Percentiles rank a stretch among this genome's conserved stretches.
These are phyloP conservation scores for Ivindomyrus marchei DNA, from an alignment of 2,113 vertebrate species.

Conservation along the genomic window DNA sequence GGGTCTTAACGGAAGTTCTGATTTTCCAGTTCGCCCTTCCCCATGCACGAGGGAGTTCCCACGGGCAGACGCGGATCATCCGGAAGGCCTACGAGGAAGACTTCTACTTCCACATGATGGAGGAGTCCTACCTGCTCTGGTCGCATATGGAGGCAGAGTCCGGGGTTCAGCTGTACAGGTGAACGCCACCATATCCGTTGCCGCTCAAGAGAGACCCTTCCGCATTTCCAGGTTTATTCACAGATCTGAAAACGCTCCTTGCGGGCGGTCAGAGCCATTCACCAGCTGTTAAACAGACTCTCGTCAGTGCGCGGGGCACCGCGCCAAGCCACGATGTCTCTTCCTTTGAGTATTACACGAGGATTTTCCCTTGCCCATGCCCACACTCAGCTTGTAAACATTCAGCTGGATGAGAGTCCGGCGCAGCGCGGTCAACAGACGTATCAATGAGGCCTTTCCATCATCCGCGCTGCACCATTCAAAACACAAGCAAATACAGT, in stretches of 20 bases:
- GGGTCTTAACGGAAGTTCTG: neutral
- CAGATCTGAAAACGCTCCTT: neutral
- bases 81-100: constrained; percentile 67
- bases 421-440: neutral
- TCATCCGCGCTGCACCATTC: neutral
- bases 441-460: neutral
- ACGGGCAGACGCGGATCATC: constrained; percentile 83
- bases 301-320: neutral
- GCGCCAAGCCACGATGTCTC: neutral
- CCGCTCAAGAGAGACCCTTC: neutral
- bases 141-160: constrained; percentile 68
- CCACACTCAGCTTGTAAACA: neutral
- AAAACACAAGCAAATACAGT: neutral
- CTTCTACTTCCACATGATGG: constrained; percentile 74
- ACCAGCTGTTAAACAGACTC: neutral
- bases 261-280: neutral
- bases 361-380: neutral
- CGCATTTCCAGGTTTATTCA: neutral
- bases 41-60: constrained; percentile 84
- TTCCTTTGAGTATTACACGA: neutral
- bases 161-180: constrained; percentile 70
- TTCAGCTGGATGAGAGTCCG: neutral
- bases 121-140: constrained; percentile 73
- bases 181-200: neutral
- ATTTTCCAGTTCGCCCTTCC: constrained; percentile 73